Evolutionary conservation across 2,113 vertebrate genomes (phyloP), one percentile per base, ranked within the genome.

Genomic region (Alligator sinensis): DNA sequence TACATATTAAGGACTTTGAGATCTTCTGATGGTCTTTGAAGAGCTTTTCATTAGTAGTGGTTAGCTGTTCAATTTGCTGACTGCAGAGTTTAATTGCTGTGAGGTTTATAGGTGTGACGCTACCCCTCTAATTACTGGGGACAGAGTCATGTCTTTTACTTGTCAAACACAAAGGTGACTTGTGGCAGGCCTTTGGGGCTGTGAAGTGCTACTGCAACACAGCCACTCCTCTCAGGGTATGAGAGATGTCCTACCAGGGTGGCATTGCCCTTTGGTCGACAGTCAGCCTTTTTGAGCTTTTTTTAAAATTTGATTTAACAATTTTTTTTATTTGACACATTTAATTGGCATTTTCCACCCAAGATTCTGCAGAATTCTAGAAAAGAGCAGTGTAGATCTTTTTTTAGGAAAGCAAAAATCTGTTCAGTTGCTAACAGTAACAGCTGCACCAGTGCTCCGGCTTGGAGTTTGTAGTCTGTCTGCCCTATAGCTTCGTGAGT

Each of bases 341-440:
- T 4, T 27, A 57, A 80, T 93, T 90, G 3, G 30, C 74, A 59
- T 91, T 84, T 94, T 87, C n/a, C 18, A 80, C 13, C 4, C 59
- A 88, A 24, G 16, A 5, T 92, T 72, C 62, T 80, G n/a, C 75
- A 58, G 84, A 86, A 86, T 34, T 84, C 16, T 70, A 89, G 86
- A 28, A 59, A 82, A 87, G 81, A 30, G 68, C 34, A 7, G 3
- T 21, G 30, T 63, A 4, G 15, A 1, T 14, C 15, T 85, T 84
- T 86, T 0, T 25, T 82, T 55, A 57, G 82, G 34, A 89, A 47
- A 90, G 81, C 80, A 88, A 66, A 94, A 64, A 86, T 3, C 84
- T 82, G 10, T 60, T 95, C 77, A 90, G 95, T 94, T 96, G 87
- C 82, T 94, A 87, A 68, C 85, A 88, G 90, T 91, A 94, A 77